Base-by-base conservation (phyloP, 2,797 vertebrate species). In the Leptatherina wallacei region DNA sequence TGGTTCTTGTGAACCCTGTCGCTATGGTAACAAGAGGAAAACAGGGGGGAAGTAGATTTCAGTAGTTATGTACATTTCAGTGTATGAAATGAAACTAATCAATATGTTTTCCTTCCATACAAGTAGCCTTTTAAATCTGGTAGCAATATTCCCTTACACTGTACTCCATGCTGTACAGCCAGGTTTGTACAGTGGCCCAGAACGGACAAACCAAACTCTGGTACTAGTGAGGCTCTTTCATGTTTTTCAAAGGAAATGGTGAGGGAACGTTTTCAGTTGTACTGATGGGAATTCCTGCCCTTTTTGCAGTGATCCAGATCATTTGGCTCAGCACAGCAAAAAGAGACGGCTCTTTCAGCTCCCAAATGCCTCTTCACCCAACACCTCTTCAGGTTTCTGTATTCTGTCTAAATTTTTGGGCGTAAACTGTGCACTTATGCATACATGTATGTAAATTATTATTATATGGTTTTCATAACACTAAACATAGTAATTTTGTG, bases 1-100 rank as follows among this genome's bases (percentile, higher is more conserved):
- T 59, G 65, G 40, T 54, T 65, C 64, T 65, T 6, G 22, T 67
- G 18, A 85, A 73, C 61, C 24, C 20, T 16, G 71, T 87, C 62
- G 3, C 77, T 57, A 76, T 81, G 73, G 82, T 38, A 85, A 89
- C 83, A 69, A 38, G 36, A 73, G 18, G 49, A 78, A 70, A 51
- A 66, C 73, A 63, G 3, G 2, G 4, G 36, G 22, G 6, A 14
- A 42, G 14, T 16, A 44, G 4, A 44, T 44, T 44, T 44, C 3
- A 44, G 38, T 42, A 14, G 38, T 1, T 27, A 27, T 24, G 14
- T 24, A 27, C 3, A 14, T 33, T 14, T 33, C 16, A 33, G 27
- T 57, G 55, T 32, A 32, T 33, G 30, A 32, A 32, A 27, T 27
- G 1, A 29, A 13, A 54, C 18, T 47, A 8, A 20, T n/a, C 6